These are phyloP conservation scores for Zoanthus gigantus DNA, from an alignment of 92 coral and sea anemone genomes.

Conservation along the genomic window DNA sequence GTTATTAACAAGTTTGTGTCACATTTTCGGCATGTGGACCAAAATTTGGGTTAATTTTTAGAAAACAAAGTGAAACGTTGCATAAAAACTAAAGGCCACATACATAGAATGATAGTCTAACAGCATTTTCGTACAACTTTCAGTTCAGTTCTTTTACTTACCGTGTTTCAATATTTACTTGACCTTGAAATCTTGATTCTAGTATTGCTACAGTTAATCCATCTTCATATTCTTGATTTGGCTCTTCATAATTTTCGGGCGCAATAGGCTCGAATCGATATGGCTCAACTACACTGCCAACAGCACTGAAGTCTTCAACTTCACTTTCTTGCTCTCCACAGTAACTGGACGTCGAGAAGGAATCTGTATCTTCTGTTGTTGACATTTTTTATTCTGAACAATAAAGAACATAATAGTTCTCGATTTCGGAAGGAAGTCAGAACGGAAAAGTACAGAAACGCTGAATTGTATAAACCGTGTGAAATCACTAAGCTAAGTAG, in stretches of 20 bases:
- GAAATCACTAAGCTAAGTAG: too few relatives aligned
- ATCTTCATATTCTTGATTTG: background rate
- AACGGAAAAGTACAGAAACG: too few relatives aligned
- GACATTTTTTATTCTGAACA: too few relatives aligned
- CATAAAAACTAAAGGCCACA: background rate
- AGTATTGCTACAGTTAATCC: background rate
- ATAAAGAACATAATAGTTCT: too few relatives aligned
- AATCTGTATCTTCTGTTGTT: too few relatives aligned
- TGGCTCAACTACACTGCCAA: background rate
- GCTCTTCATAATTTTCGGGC: background rate
- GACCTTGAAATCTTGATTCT: background rate
- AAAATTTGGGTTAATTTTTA: background rate
- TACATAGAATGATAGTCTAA: background rate
- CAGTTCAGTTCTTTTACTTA: background rate
- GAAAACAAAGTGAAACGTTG: background rate
- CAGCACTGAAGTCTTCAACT: background rate
- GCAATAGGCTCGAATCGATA: background rate
- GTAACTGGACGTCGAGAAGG: too few relatives aligned
- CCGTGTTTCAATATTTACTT: background rate
- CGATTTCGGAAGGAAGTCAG: too few relatives aligned
- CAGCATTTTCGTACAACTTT: background rate
- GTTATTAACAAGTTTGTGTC: conserved; percentile 10
- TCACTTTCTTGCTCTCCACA: too few relatives aligned
- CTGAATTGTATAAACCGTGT: too few relatives aligned
- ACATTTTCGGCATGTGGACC: conserved; percentile 36